These are phyloP conservation scores for Drosophila kanapiae DNA, from an alignment of 1,140 invertebrate genomes.

Conservation along the genomic window DNA sequence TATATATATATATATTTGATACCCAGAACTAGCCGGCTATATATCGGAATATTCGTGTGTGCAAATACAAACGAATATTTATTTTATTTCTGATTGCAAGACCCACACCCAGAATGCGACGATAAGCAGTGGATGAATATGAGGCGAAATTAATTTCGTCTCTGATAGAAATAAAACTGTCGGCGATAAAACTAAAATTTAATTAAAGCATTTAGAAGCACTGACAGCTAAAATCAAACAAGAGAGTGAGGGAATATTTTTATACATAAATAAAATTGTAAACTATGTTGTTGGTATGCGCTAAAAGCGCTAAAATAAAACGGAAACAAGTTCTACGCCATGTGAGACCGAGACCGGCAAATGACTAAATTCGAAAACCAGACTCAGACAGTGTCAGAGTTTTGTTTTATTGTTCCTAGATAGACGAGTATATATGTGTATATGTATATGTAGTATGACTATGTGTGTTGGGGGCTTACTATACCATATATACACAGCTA, in stretches of 20 bases:
- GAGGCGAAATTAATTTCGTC: conserved; percentile 28
- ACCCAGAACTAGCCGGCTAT: conserved; percentile 26
- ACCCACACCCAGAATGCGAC: conserved; percentile 30
- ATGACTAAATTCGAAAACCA: conserved; percentile 56
- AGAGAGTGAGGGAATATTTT: conserved; percentile 3
- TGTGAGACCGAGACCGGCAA: conserved; percentile 31
- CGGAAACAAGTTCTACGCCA: conserved; percentile 54
- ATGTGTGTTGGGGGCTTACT: conserved; percentile 5
- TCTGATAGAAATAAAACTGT: conserved; percentile 30
- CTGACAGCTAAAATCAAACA: conserved; percentile 13
- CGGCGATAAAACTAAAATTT: conserved; percentile 63
- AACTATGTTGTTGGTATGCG: conserved; percentile 24
- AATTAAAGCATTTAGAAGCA: conserved; percentile 55
- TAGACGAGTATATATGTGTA: conserved; percentile 2
- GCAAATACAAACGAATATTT: conserved; percentile 13
- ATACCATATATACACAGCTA: conserved; percentile 21
- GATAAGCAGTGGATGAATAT: conserved; percentile 44
- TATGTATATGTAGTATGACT: conserved; percentile 5
- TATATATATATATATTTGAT: conserved; percentile 1
- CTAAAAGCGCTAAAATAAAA: conserved; percentile 6
- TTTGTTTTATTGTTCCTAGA: conserved; percentile 45
- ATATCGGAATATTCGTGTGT: conserved; percentile 7
- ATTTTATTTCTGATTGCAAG: conserved; percentile 41
- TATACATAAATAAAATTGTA: conserved; percentile 23
- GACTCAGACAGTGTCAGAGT: conserved; percentile 54